A percentile compares a stretch with the other conserved stretches of the same genome.
phyloP scores from a whole-genome alignment of 2,113 vertebrate genomes.

The Apteryx mantelli region DNA sequence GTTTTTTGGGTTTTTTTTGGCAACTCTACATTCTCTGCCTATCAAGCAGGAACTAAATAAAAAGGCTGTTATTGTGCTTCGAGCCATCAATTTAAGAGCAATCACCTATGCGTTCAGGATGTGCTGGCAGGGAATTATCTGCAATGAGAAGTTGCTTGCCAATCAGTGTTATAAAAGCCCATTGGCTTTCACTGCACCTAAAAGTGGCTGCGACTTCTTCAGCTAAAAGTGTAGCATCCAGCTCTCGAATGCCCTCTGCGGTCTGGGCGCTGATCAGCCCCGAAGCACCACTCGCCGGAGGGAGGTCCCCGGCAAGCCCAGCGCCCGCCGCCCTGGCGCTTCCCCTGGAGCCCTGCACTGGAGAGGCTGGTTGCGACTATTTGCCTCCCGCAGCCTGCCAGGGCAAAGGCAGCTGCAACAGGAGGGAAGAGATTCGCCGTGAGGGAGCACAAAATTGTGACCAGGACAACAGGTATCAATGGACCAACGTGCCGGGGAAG shows the following conservation, averaged over 20 bases:
- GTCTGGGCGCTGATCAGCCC: background rate
- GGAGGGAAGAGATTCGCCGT: fast-evolving
- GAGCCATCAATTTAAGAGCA: constrained; percentile 77
- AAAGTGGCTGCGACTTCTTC: background rate
- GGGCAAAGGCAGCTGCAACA: fast-evolving
- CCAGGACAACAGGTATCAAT: too few relatives aligned
- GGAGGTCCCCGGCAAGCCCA: background rate
- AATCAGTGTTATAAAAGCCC: constrained; percentile 52
- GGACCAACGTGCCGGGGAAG: too few relatives aligned
- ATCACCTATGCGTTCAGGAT: constrained; percentile 69
- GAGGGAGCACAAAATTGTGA: background rate
- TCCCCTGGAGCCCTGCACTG: background rate
- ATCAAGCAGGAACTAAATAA: constrained; percentile 71
- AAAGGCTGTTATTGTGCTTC: constrained; percentile 68
- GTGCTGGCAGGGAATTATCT: constrained; percentile 74
- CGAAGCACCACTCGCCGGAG: background rate
- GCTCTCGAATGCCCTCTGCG: background rate
- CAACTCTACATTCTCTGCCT: constrained; percentile 20
- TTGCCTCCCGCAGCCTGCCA: fast-evolving
- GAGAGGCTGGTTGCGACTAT: background rate
- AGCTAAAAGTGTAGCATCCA: background rate
- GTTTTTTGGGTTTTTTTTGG: background rate
- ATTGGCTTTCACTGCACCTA: constrained; percentile 28
- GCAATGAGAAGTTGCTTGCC: constrained; percentile 66
- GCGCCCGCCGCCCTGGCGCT: background rate